Percentiles rank a stretch among this genome's conserved stretches.
Conservation (phyloP, 2,888 invertebrate genomes). For the Chymomyza fuscimana region DNA sequence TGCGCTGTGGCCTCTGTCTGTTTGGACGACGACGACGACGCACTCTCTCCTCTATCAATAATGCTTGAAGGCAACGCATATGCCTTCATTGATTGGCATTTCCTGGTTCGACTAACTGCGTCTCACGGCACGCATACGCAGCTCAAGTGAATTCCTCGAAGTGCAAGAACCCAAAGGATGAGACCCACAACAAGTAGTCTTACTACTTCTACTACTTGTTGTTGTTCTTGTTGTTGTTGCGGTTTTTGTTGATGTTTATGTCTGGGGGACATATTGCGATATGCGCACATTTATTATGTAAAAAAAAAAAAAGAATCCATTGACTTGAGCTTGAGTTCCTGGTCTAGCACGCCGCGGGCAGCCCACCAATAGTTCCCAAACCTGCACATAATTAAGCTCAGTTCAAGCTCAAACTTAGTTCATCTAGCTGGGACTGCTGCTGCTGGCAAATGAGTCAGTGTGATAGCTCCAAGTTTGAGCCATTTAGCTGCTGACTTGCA, state of each 20-base stretch:
- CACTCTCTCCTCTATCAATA: constrained; percentile 46
- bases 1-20: background rate
- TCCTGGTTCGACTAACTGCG: constrained; percentile 68
- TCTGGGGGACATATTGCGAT: constrained; percentile 20
- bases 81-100: constrained; percentile 71
- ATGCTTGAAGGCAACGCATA: constrained; percentile 42
- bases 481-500: constrained; percentile 59
- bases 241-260: constrained; percentile 23
- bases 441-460: constrained; percentile 50
- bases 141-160: constrained; percentile 73
- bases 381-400: background rate
- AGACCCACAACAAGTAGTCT: constrained; percentile 18
- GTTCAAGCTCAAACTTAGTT: background rate
- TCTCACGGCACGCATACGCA: constrained; percentile 26
- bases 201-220: background rate
- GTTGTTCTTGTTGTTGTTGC: background rate
- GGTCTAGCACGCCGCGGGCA: constrained; percentile 20
- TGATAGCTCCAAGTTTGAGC: constrained; percentile 20
- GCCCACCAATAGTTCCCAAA: background rate
- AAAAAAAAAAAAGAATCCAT: constrained; percentile 13
- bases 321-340: constrained; percentile 26
- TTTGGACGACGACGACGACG: background rate
- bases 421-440: background rate
- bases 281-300: constrained; percentile 8
- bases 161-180: constrained; percentile 42